Percentiles rank a stretch among this genome's conserved stretches.
Evolutionary conservation across 2,797 vertebrate genomes (phyloP).

Genomic region (Taeniopygia guttata): DNA sequence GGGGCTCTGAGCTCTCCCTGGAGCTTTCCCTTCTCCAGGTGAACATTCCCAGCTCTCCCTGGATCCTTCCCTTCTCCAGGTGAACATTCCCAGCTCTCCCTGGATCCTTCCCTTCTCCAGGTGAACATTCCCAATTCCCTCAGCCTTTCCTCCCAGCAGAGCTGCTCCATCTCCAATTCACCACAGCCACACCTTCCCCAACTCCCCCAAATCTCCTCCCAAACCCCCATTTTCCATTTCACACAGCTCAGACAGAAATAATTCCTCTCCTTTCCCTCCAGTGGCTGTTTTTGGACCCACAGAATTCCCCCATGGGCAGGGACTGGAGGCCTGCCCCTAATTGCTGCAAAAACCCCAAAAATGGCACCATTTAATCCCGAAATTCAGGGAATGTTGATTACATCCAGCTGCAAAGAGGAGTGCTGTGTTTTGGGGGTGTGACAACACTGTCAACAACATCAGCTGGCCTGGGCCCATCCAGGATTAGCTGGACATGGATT

Average conservation of each 20-base stretch:
- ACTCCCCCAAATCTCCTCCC: background rate
- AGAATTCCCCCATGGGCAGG: background rate
- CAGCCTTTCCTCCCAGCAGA: background rate
- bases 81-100: too few species aligned
- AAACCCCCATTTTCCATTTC: background rate
- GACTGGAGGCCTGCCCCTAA: background rate
- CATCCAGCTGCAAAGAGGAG: background rate
- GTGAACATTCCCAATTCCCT: background rate
- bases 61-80: too few species aligned
- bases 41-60: too few species aligned
- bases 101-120: background rate
- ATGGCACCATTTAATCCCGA: fast-evolving
- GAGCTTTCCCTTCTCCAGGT: too few species aligned
- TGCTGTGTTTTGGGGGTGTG: fast-evolving
- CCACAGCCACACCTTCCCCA: background rate
- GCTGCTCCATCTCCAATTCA: background rate
- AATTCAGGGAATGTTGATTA: background rate
- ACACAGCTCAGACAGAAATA: background rate
- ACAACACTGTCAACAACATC: fast-evolving
- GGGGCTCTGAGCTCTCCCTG: background rate
- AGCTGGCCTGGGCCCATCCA: background rate
- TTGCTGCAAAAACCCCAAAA: background rate
- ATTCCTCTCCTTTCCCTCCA: background rate
- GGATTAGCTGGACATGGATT: background rate
- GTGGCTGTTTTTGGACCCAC: background rate